Evolutionary conservation across 2,888 invertebrate species (phyloP), one percentile per base, ranked within the genome.

Genomic region (Erynnis tages): DNA sequence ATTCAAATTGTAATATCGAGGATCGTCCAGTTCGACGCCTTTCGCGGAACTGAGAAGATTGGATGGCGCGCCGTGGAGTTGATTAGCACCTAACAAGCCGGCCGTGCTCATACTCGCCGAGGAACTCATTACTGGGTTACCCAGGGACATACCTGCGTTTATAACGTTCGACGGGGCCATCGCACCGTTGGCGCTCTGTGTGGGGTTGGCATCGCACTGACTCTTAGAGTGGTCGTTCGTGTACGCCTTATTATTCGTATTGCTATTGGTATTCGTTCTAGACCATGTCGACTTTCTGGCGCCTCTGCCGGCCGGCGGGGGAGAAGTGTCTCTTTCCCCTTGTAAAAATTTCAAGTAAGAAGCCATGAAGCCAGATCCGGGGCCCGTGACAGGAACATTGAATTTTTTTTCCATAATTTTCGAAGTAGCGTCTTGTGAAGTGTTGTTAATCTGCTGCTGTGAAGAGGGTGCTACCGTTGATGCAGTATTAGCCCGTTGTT

Each of bases 331-430:
- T 35, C 95, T 91, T 76, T 95, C 96, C 60, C 95, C 95, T 85
- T 94, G 94, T 61, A 95, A 85, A 81, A 96, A 96, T 82, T 95
- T 96, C 62, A 96, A 90, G 82, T 95, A 96, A 82, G 96, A 96
- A 74, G 94, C 95, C 95, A 96, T 95, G 80, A 96, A 96, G 58
- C 95, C 95, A 45, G 94, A 91, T 65, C 93, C 93, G 55, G 93
- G 92, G 66, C 91, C 91, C 65, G 89, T 88, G 58, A 91, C 85
- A 57, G 91, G 90, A 69, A 90, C 88, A 70, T 90, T 91, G 67
- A 91, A 83, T 73, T 92, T 93, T 80, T 92, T 92, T 69, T 92
- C 93, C 67, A 91, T 84, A 60, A 90, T 82, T 81, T 91, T 90
- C 59, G 81, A 76, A 60, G 70, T 80, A 79, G 83, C 73, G 80